Conservation (phyloP, 92 coral and sea anemone species). For the Phenganax subtilis region DNA sequence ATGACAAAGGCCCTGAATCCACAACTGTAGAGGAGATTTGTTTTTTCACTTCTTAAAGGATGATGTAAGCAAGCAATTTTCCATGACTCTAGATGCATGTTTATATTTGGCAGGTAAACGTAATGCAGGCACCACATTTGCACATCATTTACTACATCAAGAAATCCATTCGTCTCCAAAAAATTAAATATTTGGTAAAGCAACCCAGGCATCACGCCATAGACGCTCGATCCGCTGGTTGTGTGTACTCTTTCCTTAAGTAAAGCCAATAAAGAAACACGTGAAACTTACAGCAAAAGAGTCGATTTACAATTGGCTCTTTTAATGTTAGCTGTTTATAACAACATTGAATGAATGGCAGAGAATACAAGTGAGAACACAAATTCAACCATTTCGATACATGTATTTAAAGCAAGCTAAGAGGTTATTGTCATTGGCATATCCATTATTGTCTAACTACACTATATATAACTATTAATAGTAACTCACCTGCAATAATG, state of each 20-base stretch:
- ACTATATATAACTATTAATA: no score
- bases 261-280: constrained; percentile 6
- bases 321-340: background rate
- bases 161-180: constrained; percentile 46
- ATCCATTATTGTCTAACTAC: no score
- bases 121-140: constrained; percentile 62
- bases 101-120: constrained; percentile 57
- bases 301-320: constrained; percentile 13
- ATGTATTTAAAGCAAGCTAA: no score
- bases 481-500: constrained; percentile 39
- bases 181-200: constrained; percentile 41
- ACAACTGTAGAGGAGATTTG: constrained; percentile 55
- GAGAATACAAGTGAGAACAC: no score
- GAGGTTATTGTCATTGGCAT: no score
- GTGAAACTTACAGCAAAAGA: constrained; percentile 25
- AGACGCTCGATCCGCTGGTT: constrained; percentile 57
- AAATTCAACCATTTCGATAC: no score
- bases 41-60: constrained; percentile 58
- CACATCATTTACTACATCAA: constrained; percentile 49
- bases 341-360: no score
- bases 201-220: constrained; percentile 53
- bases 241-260: constrained; percentile 50
- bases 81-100: constrained; percentile 50
- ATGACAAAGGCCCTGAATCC: constrained; percentile 47
- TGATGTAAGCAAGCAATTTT: constrained; percentile 57